Conservation (phyloP, 2,113 vertebrate genomes). For the Benitochromis conjunctus region DNA sequence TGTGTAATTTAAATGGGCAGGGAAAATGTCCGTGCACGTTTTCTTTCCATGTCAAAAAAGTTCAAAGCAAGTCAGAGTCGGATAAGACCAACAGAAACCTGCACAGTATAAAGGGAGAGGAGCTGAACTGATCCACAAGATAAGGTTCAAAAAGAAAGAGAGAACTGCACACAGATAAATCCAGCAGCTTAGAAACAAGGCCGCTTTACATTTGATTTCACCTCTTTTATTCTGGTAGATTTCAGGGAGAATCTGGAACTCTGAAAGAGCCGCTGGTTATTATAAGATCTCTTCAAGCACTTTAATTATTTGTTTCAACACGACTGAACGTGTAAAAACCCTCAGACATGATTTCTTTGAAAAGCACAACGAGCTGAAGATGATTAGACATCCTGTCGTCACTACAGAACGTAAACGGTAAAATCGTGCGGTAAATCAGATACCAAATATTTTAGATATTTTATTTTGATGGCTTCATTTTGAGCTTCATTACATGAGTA, state of each 20-base stretch:
- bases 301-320: neutral
- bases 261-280: neutral
- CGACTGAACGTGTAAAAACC: neutral
- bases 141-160: rapidly evolving
- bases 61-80: neutral
- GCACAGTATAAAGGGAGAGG: neutral
- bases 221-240: neutral
- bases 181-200: neutral
- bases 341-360: too few species aligned
- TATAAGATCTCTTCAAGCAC: neutral
- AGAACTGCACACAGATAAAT: rapidly evolving
- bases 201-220: neutral
- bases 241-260: neutral
- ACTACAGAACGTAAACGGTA: neutral
- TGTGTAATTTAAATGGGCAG: neutral
- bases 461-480: neutral
- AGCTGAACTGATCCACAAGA: rapidly evolving
- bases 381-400: neutral
- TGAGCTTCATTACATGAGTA: neutral
- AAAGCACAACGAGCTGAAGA: neutral
- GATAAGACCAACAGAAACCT: neutral
- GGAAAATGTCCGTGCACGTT: neutral
- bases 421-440: neutral
- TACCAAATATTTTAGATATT: neutral
- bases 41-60: neutral